Evolutionary conservation across 1,140 invertebrate species (phyloP).

Genomic region (Drosophila guanche): DNA sequence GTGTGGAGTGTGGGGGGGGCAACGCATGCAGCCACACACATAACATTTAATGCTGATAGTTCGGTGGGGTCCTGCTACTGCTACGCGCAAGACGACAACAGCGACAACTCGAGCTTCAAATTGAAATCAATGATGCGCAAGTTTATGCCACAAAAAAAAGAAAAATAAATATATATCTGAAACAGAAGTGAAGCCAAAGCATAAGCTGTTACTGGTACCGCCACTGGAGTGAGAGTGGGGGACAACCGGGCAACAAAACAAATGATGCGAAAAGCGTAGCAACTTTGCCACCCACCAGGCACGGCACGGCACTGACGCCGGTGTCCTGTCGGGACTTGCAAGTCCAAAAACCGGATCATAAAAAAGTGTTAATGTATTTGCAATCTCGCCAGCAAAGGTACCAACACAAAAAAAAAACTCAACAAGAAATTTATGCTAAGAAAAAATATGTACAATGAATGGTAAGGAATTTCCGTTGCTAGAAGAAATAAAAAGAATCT

Average conservation of each 20-base stretch:
- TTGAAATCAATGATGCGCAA: slow-evolving; percentile 80
- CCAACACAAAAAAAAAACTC: slow-evolving; percentile 12
- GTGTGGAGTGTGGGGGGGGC: neutral
- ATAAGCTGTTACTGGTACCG: too few species aligned
- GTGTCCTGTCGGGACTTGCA: slow-evolving; percentile 32
- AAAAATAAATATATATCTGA: slow-evolving; percentile 9
- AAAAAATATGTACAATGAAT: slow-evolving; percentile 12
- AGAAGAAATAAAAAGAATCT: slow-evolving; percentile 8
- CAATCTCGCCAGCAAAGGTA: slow-evolving; percentile 47
- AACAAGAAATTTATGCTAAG: slow-evolving; percentile 9
- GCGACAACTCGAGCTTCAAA: slow-evolving; percentile 74
- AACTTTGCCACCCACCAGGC: slow-evolving; percentile 59
- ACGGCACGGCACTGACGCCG: slow-evolving; percentile 41
- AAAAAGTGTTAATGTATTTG: slow-evolving; percentile 77
- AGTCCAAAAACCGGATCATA: slow-evolving; percentile 47
- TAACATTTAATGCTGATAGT: slow-evolving; percentile 81
- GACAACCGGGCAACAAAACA: slow-evolving; percentile 42
- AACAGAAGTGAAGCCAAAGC: neutral
- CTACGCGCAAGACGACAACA: slow-evolving; percentile 47
- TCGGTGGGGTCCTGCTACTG: slow-evolving; percentile 32
- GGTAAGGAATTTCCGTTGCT: slow-evolving; percentile 18
- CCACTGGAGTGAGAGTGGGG: slow-evolving; percentile 13
- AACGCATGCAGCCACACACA: slow-evolving; percentile 53
- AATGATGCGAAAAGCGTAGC: slow-evolving; percentile 73
- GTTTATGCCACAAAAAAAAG: slow-evolving; percentile 63